These are phyloP conservation scores for Anniella stebbinsi DNA, from an alignment of 2,797 vertebrate genomes.

Conservation along the genomic window DNA sequence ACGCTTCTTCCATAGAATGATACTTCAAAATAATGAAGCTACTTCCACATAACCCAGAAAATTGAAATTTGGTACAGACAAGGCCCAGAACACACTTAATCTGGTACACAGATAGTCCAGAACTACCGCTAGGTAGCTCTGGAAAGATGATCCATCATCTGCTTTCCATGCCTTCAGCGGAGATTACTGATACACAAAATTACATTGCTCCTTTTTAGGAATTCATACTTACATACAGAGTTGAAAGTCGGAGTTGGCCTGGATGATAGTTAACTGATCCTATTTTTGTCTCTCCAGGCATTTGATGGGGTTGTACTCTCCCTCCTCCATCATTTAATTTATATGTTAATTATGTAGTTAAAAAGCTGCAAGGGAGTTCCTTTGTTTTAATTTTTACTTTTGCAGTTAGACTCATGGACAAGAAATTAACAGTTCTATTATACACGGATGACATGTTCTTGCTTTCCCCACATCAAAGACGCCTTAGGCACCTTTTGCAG, in stretches of 20 bases:
- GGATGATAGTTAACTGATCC: slow-evolving; percentile 7
- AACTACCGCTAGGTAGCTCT: too few relatives aligned
- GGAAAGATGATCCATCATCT: not conserved
- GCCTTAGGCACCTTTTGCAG: not conserved
- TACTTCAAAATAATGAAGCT: too few relatives aligned
- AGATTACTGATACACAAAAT: not conserved
- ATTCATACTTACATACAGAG: not conserved
- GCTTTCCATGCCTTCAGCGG: not conserved
- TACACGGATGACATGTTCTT: not conserved
- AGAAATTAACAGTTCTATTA: not conserved
- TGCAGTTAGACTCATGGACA: not conserved
- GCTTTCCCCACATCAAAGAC: not conserved
- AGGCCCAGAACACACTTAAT: too few relatives aligned
- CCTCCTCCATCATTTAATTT: slow-evolving; percentile 18
- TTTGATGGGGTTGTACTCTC: not conserved
- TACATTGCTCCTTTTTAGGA: not conserved
- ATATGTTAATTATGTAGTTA: slow-evolving; percentile 23
- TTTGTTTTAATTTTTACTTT: not conserved
- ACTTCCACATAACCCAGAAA: too few relatives aligned
- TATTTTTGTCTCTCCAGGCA: slow-evolving; percentile 9
- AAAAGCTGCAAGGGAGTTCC: slow-evolving; percentile 8
- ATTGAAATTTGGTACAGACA: too few relatives aligned
- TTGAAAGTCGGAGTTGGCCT: not conserved
- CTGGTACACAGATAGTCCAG: too few relatives aligned
- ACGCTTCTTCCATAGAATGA: too few relatives aligned